Evolutionary conservation across 2,888 invertebrate genomes (phyloP).

Genomic region (Cephus nigrinus): DNA sequence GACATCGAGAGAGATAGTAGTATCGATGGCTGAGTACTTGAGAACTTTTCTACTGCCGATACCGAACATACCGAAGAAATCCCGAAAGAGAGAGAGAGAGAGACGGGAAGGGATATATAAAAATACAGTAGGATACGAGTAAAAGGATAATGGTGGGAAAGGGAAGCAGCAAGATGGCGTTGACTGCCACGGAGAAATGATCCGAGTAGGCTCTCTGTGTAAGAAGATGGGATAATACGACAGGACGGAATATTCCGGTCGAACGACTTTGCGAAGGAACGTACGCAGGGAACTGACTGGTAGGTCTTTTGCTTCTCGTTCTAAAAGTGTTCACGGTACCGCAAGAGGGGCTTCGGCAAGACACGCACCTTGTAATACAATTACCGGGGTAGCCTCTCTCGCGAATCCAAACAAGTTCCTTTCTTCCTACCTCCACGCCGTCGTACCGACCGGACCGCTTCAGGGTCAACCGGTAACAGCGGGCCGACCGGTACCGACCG

Average conservation of each 20-base stretch:
- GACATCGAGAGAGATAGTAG: constrained; percentile 75
- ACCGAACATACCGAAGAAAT: constrained; percentile 42
- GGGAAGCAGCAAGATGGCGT: neutral
- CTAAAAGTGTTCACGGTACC: constrained; percentile 27
- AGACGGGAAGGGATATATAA: no score
- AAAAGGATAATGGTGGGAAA: neutral
- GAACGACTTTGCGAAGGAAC: neutral
- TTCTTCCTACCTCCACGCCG: neutral
- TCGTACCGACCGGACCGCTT: no score
- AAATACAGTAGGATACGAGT: no score
- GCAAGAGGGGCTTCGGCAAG: constrained; percentile 1
- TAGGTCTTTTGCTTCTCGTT: constrained; percentile 25
- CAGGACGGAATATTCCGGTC: constrained; percentile 5
- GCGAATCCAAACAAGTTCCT: constrained; percentile 45
- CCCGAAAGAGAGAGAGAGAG: no score
- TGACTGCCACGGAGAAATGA: neutral
- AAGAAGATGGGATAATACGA: neutral
- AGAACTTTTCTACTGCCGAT: constrained; percentile 54
- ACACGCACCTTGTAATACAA: constrained; percentile 9
- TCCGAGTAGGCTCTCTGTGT: neutral
- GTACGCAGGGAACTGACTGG: no score
- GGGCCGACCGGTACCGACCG: no score
- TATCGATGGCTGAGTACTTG: constrained; percentile 63
- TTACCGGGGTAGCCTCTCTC: constrained; percentile 4
- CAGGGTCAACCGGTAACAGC: no score